Conservation (phyloP, 2,113 vertebrate species). For the Chloebia gouldiae region DNA sequence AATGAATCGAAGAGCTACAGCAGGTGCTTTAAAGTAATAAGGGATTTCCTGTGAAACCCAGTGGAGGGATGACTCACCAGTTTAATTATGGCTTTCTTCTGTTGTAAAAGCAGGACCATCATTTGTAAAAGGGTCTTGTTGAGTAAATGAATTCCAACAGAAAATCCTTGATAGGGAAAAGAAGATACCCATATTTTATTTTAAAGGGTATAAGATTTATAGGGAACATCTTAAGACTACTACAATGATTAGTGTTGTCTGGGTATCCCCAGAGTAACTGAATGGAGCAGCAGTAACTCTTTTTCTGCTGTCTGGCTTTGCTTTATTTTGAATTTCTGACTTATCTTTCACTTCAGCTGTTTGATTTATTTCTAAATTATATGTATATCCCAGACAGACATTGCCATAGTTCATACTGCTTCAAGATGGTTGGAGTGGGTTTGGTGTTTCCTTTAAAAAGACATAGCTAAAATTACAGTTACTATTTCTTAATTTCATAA, state of each 20-base stretch:
- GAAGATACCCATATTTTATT: conserved; percentile 10
- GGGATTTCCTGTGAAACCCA: conserved; percentile 48
- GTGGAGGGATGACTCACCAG: conserved; percentile 26
- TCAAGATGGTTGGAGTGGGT: background rate
- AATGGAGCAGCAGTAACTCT: background rate
- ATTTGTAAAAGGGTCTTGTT: background rate
- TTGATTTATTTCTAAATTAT: background rate
- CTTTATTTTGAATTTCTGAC: background rate
- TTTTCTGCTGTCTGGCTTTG: background rate
- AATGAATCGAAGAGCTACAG: conserved; percentile 15
- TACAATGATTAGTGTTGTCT: background rate
- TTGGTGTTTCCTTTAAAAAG: background rate
- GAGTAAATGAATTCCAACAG: background rate
- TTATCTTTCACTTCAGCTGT: background rate
- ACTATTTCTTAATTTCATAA: background rate
- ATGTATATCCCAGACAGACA: background rate
- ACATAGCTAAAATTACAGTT: background rate
- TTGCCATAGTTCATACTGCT: background rate
- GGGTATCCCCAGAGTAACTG: background rate
- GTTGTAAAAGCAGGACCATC: background rate
- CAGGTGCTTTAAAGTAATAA: conserved; percentile 45
- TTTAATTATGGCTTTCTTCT: conserved; percentile 29
- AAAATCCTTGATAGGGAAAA: background rate
- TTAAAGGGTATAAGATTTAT: background rate
- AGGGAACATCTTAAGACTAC: background rate